A percentile compares a stretch with the other conserved stretches of the same genome.
phyloP scores from a whole-genome alignment of 2,113 vertebrate species.

The Pipra filicauda region DNA sequence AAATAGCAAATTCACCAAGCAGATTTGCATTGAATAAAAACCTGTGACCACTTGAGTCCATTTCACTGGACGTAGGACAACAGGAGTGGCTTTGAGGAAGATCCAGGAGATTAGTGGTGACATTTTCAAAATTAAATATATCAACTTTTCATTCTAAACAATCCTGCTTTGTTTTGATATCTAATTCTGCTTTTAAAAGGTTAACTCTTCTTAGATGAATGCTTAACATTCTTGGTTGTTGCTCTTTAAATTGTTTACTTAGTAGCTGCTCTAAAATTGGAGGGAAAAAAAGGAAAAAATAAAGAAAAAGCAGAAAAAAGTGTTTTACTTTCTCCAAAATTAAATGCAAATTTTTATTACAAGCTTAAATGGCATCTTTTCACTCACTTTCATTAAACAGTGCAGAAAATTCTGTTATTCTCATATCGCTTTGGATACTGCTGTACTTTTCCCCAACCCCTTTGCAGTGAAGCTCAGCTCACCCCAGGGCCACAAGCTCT shows the following conservation, averaged over 20 bases:
- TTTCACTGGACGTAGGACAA: not conserved
- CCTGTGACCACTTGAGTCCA: not conserved
- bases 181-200: not conserved
- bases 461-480: not conserved
- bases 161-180: not conserved
- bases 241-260: not conserved
- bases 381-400: not conserved
- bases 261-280: not conserved
- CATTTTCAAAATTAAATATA: conserved; percentile 12
- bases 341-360: not conserved
- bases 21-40: not conserved
- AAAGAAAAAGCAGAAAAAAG: not conserved
- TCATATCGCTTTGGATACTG: not conserved
- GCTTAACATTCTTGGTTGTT: not conserved
- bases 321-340: not conserved
- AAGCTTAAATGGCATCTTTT: not conserved
- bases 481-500: not conserved
- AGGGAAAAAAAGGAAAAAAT: too few species aligned
- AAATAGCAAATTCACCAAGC: not conserved
- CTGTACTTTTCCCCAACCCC: not conserved
- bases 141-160: not conserved
- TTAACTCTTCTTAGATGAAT: not conserved
- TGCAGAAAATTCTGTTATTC: not conserved
- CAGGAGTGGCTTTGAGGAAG: not conserved
- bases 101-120: not conserved